These are phyloP conservation scores for Caenorhabditis auriculariae DNA, from an alignment of 2,888 invertebrate genomes.

Conservation along the genomic window DNA sequence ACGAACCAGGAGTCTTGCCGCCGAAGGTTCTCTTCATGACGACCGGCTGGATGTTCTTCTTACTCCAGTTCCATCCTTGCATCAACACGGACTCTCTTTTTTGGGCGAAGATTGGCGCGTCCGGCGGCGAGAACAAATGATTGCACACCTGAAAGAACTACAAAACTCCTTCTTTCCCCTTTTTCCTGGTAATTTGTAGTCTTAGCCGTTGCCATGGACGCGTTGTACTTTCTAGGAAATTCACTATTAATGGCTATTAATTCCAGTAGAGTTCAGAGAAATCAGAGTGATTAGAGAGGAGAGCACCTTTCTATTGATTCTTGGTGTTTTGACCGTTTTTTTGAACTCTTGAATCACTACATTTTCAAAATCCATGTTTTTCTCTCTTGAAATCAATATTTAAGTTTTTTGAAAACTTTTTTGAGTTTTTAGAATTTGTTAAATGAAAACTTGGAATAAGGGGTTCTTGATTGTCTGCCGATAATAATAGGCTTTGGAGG, in stretches of 20 bases:
- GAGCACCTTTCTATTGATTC: neutral
- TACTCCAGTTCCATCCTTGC: conserved; percentile 48
- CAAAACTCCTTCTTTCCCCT: no score
- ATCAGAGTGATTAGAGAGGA: neutral
- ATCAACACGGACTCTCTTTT: conserved; percentile 34
- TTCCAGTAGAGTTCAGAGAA: neutral
- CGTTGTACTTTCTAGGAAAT: neutral
- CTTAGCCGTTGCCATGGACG: no score
- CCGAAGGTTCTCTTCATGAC: no score
- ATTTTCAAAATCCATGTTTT: no score
- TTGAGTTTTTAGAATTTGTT: neutral
- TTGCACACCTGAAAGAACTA: conserved; percentile 39
- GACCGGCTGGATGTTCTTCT: conserved; percentile 38
- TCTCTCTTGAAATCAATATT: neutral
- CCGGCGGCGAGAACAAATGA: conserved; percentile 51
- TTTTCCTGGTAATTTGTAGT: no score
- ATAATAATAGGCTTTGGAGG: no score
- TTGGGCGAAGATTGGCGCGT: conserved; percentile 37
- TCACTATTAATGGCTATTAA: neutral
- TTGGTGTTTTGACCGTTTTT: neutral
- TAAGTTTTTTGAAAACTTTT: neutral
- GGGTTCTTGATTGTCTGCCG: no score
- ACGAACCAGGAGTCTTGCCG: no score
- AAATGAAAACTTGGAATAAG: no score
- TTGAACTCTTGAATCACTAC: no score